Conservation (phyloP, 2,797 vertebrate species). For the Halcyon chelicuti region DNA sequence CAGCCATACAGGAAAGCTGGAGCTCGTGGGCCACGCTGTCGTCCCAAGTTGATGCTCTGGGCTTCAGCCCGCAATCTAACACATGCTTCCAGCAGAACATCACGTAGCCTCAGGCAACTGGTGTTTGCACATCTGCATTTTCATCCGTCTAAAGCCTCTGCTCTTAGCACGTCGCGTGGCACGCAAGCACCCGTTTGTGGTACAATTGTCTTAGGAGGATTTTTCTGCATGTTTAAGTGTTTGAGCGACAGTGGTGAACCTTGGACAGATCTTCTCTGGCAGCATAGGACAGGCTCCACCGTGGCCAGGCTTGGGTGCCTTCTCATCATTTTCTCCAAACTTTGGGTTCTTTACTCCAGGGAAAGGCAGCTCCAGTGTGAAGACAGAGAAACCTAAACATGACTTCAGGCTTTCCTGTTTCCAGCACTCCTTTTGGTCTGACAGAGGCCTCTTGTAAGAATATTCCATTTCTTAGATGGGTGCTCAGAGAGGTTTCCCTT, state of each 20-base stretch:
- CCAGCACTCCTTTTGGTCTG: not conserved
- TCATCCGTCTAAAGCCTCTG: not conserved
- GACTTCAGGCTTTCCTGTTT: not conserved
- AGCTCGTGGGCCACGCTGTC: fast-evolving
- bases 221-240: not conserved
- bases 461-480: not conserved
- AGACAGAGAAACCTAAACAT: not conserved
- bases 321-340: not conserved
- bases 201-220: not conserved
- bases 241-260: fast-evolving
- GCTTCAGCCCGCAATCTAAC: not conserved
- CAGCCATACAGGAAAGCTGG: not conserved
- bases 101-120: not conserved
- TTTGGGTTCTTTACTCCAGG: not conserved
- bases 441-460: not conserved
- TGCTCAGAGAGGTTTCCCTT: not conserved
- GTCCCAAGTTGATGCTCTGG: not conserved
- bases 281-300: not conserved
- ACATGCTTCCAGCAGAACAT: not conserved
- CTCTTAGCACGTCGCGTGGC: fast-evolving
- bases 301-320: not conserved
- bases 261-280: not conserved
- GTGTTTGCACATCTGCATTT: not conserved
- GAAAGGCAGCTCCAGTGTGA: not conserved
- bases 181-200: fast-evolving